These are phyloP conservation scores for Huso huso DNA, from an alignment of 2,797 vertebrate species.

Conservation along the genomic window DNA sequence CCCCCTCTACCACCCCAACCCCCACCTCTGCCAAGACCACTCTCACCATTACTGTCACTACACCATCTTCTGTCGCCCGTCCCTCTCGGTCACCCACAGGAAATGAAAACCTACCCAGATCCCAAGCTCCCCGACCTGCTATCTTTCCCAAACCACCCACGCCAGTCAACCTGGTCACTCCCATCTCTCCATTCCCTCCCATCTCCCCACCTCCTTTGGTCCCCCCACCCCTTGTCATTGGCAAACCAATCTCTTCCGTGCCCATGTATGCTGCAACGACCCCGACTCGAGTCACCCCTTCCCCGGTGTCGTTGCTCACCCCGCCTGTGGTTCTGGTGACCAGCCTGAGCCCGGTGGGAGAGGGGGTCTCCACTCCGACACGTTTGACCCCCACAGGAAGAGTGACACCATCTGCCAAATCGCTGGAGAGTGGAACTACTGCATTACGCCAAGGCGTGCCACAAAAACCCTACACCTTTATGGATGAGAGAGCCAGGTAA, in stretches of 20 bases:
- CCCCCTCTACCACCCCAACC: constrained; percentile 35
- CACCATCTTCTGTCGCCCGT: constrained; percentile 25
- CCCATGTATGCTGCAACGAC: constrained; percentile 56
- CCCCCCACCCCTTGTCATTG: constrained; percentile 42
- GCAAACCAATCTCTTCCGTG: constrained; percentile 66
- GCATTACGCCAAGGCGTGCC: constrained; percentile 81
- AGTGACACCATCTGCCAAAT: constrained; percentile 50
- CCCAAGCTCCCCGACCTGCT: constrained; percentile 45
- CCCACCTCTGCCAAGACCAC: constrained; percentile 54
- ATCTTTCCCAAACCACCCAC: constrained; percentile 62
- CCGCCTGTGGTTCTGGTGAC: constrained; percentile 57
- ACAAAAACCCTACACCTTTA: constrained; percentile 95
- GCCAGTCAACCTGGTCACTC: constrained; percentile 35
- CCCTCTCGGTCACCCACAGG: not conserved
- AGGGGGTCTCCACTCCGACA: constrained; percentile 41
- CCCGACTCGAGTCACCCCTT: constrained; percentile 25
- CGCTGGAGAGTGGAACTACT: constrained; percentile 58
- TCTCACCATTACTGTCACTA: constrained; percentile 55
- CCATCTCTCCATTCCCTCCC: constrained; percentile 36
- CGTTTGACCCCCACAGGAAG: constrained; percentile 43
- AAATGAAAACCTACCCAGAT: constrained; percentile 17
- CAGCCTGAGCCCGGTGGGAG: constrained; percentile 59
- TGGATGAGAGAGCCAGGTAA: constrained; percentile 97
- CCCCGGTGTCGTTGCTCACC: constrained; percentile 35
- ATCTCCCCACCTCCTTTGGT: constrained; percentile 38